Conservation (phyloP, 37 sponge, comb jelly and placozoan species). For the Petrosia ficiformis region DNA sequence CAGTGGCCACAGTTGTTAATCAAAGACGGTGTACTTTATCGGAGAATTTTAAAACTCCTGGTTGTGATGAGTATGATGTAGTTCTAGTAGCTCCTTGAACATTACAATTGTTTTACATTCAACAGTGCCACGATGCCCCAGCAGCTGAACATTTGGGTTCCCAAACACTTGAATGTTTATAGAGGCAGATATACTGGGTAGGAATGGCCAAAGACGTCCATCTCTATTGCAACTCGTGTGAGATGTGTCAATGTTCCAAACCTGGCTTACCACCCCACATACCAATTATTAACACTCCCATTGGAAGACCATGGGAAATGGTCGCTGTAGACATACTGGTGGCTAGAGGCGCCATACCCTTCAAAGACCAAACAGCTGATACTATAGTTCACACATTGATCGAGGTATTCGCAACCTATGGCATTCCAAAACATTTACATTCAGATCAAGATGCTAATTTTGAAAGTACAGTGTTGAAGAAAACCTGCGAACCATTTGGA, state of each 20-base stretch:
- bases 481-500: slow-evolving; percentile 36
- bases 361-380: slow-evolving; percentile 23
- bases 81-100: slow-evolving; percentile 7
- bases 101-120: slow-evolving; percentile 8
- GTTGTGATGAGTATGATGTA: neutral
- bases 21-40: slow-evolving; percentile 21
- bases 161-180: neutral
- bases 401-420: slow-evolving; percentile 16
- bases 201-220: slow-evolving; percentile 20
- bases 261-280: slow-evolving; percentile 5
- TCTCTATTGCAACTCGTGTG: slow-evolving; percentile 22
- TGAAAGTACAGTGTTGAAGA: slow-evolving; percentile 33
- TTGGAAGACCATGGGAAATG: slow-evolving; percentile 43
- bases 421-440: slow-evolving; percentile 32
- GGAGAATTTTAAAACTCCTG: slow-evolving; percentile 12
- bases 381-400: slow-evolving; percentile 18
- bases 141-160: neutral
- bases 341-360: slow-evolving; percentile 19
- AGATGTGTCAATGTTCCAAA: slow-evolving; percentile 26
- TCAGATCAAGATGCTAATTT: slow-evolving; percentile 58
- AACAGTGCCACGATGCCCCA: slow-evolving; percentile 16
- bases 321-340: slow-evolving; percentile 39
- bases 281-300: slow-evolving; percentile 24
- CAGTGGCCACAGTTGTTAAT: slow-evolving; percentile 8
- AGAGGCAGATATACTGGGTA: neutral